phyloP scores from a whole-genome alignment of 2,888 invertebrate species.

The Blastobasis lacticolella region DNA sequence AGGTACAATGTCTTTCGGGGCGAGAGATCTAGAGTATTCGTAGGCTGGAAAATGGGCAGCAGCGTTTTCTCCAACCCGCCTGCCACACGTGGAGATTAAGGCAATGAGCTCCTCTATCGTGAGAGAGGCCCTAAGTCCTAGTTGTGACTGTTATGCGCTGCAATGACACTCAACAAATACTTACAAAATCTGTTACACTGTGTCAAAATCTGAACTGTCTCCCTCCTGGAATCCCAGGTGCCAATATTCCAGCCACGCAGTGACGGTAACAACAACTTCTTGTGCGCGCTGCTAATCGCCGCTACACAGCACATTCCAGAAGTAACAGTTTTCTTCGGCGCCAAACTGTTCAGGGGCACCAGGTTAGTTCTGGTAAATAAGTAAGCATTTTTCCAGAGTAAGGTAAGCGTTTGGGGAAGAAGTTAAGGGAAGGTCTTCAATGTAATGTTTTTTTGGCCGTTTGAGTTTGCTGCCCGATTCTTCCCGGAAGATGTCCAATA shows the following conservation, averaged over 20 bases:
- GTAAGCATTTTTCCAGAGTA: no score
- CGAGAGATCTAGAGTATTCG: no score
- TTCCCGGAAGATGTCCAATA: no score
- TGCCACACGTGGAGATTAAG: background rate
- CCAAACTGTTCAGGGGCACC: conserved; percentile 91
- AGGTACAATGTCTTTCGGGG: no score
- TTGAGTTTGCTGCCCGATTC: no score
- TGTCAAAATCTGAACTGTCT: no score
- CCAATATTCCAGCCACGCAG: conserved; percentile 95
- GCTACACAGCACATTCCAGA: conserved; percentile 93
- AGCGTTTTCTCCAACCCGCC: background rate
- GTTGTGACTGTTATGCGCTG: background rate
- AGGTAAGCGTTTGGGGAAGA: no score
- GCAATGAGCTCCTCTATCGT: background rate
- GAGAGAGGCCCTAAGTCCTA: background rate
- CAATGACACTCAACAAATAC: background rate
- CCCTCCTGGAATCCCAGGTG: conserved; percentile 76
- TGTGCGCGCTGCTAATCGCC: conserved; percentile 91
- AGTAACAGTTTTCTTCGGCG: conserved; percentile 93
- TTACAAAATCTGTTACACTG: no score
- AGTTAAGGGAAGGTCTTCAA: no score
- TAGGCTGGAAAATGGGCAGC: no score
- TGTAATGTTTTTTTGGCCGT: no score
- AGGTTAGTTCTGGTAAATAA: conserved; percentile 26
- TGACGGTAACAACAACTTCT: conserved; percentile 94